Evolutionary conservation across 1,140 invertebrate genomes (phyloP), one percentile per base, ranked within the genome.

Genomic region (Drosophila lowei): DNA sequence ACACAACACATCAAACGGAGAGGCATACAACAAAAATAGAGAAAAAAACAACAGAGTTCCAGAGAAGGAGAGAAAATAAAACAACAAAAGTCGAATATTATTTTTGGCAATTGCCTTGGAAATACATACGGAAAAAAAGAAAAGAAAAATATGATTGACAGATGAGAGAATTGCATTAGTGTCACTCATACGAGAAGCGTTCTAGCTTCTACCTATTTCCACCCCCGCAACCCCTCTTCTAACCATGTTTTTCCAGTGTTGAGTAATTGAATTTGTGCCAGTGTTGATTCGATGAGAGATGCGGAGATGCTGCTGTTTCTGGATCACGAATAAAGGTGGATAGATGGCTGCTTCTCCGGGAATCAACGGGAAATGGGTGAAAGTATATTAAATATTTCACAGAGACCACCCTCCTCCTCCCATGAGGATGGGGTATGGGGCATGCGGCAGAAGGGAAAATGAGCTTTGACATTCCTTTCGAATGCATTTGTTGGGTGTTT

Each of bases 251-350:
- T 44, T 57, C 47, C 53, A 64, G 55, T 61, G 80, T 53, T 84
- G 80, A 84, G 80, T 80, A 85, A 85, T 86, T 85, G 81, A 85
- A 85, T 85, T 85, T 85, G 77, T 80, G 73, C 72, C 71, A 77
- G 81, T 85, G 81, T 74, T 86, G 81, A 80, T 86, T 85, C 62
- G 73, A 85, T 86, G 67, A 74, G 72, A 72, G 54, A 49, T 46
- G 54, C 47, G 23, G 63, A 43, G 57, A 52, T 54, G 49, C 47
- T 38, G 34, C 34, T 38, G 34, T 38, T 38, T 38, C 34, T 38
- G 5, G 11, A 13, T 11, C 34, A 38, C 34, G 11, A 38, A 13
- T 38, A 38, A 38, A 38, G 34, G 34, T 38, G 34, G 11, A 38
- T 38, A 5, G 34, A 38, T 13, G 4, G 34, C 11, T 38, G 34